A percentile compares a stretch with the other conserved stretches of the same genome.
These are phyloP conservation scores for Solen grandis DNA, from an alignment of 1,140 invertebrate species.

Conservation along the genomic window DNA sequence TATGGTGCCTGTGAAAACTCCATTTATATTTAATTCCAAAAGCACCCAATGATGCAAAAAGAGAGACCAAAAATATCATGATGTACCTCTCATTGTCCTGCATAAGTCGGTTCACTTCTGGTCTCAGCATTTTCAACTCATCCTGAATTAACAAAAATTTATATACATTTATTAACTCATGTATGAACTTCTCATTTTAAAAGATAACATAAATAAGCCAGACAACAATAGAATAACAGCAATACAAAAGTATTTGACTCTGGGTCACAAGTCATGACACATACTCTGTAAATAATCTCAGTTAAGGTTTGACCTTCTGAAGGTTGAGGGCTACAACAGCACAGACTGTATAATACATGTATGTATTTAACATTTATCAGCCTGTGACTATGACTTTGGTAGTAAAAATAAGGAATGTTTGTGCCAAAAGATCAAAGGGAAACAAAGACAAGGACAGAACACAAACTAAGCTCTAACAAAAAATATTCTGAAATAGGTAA, in stretches of 20 bases:
- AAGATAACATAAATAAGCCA: background rate
- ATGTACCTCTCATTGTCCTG: conserved; percentile 62
- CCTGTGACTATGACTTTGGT: too few relatives aligned
- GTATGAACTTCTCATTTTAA: background rate
- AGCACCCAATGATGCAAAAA: too few relatives aligned
- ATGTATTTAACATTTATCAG: too few relatives aligned
- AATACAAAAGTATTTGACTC: background rate
- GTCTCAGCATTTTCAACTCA: conserved; percentile 43
- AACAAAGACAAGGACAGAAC: too few relatives aligned
- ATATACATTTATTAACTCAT: background rate
- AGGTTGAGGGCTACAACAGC: background rate
- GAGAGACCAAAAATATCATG: background rate
- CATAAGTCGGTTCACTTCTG: conserved; percentile 44
- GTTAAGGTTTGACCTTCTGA: background rate
- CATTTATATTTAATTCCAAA: too few relatives aligned
- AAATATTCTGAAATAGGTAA: background rate
- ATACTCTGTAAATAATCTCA: too few relatives aligned
- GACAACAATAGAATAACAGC: background rate
- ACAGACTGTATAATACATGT: too few relatives aligned
- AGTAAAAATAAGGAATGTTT: too few relatives aligned
- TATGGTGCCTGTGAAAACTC: too few relatives aligned
- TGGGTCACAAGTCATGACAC: too few relatives aligned
- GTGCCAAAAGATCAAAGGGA: too few relatives aligned
- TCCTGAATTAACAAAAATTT: conserved; percentile 34
- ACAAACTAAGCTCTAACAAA: too few relatives aligned